Percentiles rank a stretch among this genome's conserved stretches.
These are phyloP conservation scores for Chaetogeoica ovagalla DNA, from an alignment of 2,888 invertebrate species.

Conservation along the genomic window DNA sequence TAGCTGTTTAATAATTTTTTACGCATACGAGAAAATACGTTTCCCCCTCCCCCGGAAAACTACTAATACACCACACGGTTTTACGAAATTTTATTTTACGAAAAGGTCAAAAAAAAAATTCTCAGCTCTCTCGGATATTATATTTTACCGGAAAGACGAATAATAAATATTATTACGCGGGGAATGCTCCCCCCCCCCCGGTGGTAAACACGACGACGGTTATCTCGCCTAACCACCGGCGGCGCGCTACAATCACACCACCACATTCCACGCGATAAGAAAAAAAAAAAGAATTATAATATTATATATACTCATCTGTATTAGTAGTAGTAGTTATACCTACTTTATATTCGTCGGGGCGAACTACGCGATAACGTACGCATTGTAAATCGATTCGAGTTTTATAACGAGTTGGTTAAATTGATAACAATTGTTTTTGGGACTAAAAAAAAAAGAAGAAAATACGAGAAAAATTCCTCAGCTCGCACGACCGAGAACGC, in stretches of 20 bases:
- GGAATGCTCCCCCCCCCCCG: conserved; percentile 18
- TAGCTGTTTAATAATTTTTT: no score
- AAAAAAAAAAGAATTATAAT: no score
- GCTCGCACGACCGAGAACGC: no score
- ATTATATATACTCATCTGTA: no score
- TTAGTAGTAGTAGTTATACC: no score
- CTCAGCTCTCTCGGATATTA: no score
- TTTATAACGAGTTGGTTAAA: conserved; percentile 19
- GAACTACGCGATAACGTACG: neutral
- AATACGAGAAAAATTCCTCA: no score
- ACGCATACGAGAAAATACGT: no score
- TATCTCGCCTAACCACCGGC: neutral
- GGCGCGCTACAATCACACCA: neutral
- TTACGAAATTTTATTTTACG: no score
- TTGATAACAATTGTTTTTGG: neutral
- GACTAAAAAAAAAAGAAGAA: no score
- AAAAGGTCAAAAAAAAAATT: neutral
- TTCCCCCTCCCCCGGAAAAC: no score
- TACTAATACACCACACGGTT: no score
- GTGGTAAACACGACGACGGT: neutral
- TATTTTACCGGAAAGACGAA: neutral
- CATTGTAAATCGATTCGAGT: neutral
- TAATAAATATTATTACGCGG: conserved; percentile 1
- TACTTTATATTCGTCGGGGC: neutral
- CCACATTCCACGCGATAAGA: conserved; percentile 24